These are phyloP conservation scores for Melopsittacus undulatus DNA, from an alignment of 2,797 vertebrate species.

Conservation along the genomic window DNA sequence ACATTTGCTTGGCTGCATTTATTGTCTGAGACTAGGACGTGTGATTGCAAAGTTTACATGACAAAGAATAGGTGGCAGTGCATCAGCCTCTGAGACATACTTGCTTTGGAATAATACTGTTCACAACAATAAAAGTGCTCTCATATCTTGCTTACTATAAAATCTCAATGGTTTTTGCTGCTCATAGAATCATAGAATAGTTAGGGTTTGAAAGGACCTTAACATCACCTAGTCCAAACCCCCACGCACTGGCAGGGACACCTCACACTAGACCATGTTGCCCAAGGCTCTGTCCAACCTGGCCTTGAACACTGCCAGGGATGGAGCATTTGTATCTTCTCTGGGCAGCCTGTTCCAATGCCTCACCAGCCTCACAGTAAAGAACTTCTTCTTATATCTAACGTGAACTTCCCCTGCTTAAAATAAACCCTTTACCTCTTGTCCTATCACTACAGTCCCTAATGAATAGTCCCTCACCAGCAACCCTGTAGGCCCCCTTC, in stretches of 20 bases:
- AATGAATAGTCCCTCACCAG: no score
- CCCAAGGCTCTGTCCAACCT: background rate
- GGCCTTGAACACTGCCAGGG: accelerated
- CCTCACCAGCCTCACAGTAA: background rate
- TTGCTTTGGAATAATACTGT: background rate
- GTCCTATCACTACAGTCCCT: no score
- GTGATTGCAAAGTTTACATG: background rate
- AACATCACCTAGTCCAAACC: background rate
- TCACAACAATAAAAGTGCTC: background rate
- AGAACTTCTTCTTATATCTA: background rate
- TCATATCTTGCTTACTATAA: background rate
- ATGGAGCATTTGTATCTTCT: background rate
- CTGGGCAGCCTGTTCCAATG: background rate
- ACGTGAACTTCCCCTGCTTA: no score
- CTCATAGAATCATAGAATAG: background rate
- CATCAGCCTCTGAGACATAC: background rate
- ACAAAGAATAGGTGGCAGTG: background rate
- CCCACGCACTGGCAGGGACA: background rate
- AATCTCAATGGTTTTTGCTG: background rate
- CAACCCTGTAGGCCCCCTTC: background rate
- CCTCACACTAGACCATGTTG: background rate
- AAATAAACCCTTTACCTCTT: no score
- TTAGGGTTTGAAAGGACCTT: background rate
- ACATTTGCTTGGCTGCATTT: background rate
- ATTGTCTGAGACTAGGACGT: background rate